Conservation (phyloP, 2,888 invertebrate species). For the Aphidius colemani region DNA sequence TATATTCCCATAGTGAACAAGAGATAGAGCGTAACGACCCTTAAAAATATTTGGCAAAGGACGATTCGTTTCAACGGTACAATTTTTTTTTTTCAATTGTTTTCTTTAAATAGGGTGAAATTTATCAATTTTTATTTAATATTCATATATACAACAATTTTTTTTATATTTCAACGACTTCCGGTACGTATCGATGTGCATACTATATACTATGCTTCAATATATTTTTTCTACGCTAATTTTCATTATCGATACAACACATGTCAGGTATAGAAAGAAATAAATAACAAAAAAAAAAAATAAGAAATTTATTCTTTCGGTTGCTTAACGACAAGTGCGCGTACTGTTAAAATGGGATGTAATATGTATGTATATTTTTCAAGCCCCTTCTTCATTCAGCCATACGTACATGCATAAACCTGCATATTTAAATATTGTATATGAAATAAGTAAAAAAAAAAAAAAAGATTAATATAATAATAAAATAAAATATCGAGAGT, state of each 20-base stretch:
- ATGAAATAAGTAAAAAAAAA: too few species aligned
- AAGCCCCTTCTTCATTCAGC: slow-evolving; percentile 8
- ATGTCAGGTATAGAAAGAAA: slow-evolving; percentile 23
- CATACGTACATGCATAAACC: too few species aligned
- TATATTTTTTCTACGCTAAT: slow-evolving; percentile 4
- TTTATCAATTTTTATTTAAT: not conserved
- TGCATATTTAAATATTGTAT: too few species aligned
- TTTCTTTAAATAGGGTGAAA: not conserved
- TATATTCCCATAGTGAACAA: slow-evolving; percentile 34
- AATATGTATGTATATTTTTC: not conserved
- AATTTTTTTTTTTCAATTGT: slow-evolving; percentile 35
- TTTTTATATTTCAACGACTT: slow-evolving; percentile 14
- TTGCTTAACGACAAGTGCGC: slow-evolving; percentile 24
- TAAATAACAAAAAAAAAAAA: not conserved
- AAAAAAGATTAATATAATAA: too few species aligned
- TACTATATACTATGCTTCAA: too few species aligned
- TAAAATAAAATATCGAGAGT: not conserved
- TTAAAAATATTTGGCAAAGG: slow-evolving; percentile 28
- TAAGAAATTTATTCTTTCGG: not conserved
- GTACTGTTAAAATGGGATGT: slow-evolving; percentile 15
- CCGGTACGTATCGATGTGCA: not conserved
- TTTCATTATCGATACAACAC: slow-evolving; percentile 20
- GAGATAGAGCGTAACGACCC: slow-evolving; percentile 34
- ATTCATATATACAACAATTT: not conserved
- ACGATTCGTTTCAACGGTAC: slow-evolving; percentile 35